Evolutionary conservation across 2,113 vertebrate genomes (phyloP), one percentile per base, ranked within the genome.

Genomic region (Arvicanthis niloticus): DNA sequence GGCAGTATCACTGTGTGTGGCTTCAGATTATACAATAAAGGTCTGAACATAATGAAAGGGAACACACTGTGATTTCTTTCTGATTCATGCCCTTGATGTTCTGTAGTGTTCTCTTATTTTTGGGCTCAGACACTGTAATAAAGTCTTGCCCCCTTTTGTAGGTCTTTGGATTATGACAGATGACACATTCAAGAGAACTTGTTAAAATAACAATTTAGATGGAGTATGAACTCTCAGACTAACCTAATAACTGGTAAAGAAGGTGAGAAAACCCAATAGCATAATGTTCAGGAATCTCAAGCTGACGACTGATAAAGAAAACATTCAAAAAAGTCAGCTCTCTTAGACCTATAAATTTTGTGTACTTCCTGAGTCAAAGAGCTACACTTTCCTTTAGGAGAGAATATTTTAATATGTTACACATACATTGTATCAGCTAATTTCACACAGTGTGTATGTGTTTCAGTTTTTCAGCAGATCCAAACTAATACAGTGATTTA

Each of bases 61-160:
- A 7, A 0, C 3, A 19, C 58, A 51, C 1, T 29, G 58, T 21
- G 0, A 65, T 68, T 53, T 31, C 24, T 15, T 68, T 76, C 13
- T 72, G 11, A 51, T 2, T 40, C 3, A 51, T 0, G 17, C 4
- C 60, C 8, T 90, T 4, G 5, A 21, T 45, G 10, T 8, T 11
- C n/a, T 40, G 37, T 10, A 42, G 2, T 62, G 8, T 77, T 62
- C n/a, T 88, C 13, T 15, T 77, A 16, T 0, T 13, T 77, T 34
- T 34, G 5, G 26, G 3, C 5, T 72, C 5, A 40, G 13, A 60
- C 24, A 12, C 3, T 90, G n/a, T 1, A 53, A 40, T 26, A 16
- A 4, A 11, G 2, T 0, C 17, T 51, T 0, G 34, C 4, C 60
- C 31, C 3, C 4, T 26, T 34, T 12, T 48, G 53, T 19, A 42